Conservation (phyloP, 2,113 vertebrate genomes). For the Sardina pilchardus region DNA sequence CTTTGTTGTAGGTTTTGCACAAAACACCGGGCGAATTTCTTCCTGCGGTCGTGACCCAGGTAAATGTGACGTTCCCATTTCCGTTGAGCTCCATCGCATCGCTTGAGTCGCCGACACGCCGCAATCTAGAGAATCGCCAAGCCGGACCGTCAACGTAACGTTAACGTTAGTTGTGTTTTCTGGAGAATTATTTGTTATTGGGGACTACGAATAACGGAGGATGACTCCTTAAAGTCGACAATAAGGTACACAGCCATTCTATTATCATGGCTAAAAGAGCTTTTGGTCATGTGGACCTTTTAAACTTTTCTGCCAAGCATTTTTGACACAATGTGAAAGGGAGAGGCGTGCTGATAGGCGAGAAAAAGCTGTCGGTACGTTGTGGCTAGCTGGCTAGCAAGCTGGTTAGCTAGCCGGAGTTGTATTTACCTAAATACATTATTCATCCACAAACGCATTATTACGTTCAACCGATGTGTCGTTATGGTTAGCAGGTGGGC, state of each 20-base stretch:
- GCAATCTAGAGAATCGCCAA: constrained; percentile 13
- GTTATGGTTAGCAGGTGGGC: not conserved
- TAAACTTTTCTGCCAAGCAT: constrained; percentile 38
- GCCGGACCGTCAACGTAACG: not conserved
- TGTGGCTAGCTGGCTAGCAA: constrained; percentile 28
- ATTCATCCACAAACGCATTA: not conserved
- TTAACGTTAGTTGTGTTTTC: not conserved
- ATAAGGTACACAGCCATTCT: constrained; percentile 29
- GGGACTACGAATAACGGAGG: not conserved
- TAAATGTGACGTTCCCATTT: constrained; percentile 28
- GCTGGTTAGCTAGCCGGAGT: constrained; percentile 27
- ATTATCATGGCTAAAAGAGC: constrained; percentile 29
- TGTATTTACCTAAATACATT: constrained; percentile 1
- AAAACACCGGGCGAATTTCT: constrained; percentile 21
- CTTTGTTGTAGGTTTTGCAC: not conserved
- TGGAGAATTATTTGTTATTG: constrained; percentile 15
- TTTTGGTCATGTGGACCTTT: not conserved
- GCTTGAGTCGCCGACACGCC: constrained; percentile 59
- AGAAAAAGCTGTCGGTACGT: constrained; percentile 17
- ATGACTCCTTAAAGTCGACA: constrained; percentile 45
- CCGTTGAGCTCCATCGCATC: constrained; percentile 23
- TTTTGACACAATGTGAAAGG: constrained; percentile 38
- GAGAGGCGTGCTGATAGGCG: constrained; percentile 20
- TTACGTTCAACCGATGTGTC: not conserved
- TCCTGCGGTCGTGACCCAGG: constrained; percentile 59